Evolutionary conservation across 2,797 vertebrate species (phyloP).

Genomic region (Alfaro cultratus): DNA sequence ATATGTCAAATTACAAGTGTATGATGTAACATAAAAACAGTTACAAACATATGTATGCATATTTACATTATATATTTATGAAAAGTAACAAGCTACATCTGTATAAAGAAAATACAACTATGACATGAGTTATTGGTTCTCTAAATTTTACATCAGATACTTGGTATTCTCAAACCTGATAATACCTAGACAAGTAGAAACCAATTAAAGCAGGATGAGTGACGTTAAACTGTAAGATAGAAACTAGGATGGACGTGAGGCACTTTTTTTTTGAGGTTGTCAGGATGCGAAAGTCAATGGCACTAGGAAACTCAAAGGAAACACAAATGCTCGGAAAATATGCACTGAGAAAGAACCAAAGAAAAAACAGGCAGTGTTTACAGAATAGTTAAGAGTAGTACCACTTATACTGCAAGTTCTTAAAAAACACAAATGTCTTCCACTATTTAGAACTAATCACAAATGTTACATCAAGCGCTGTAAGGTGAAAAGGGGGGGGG

Average conservation of each 20-base stretch:
- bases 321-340: constrained; percentile 71
- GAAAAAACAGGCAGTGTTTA: constrained; percentile 83
- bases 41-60: constrained; percentile 95
- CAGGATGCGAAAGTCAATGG: constrained; percentile 85
- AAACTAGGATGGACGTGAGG: constrained; percentile 91
- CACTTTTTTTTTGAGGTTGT: constrained; percentile 91
- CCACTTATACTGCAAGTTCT: constrained; percentile 85
- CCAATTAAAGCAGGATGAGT: constrained; percentile 84
- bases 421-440: constrained; percentile 83
- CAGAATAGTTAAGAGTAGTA: constrained; percentile 84
- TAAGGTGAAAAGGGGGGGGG: constrained; percentile 60
- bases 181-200: constrained; percentile 83
- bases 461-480: constrained; percentile 85
- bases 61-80: constrained; percentile 96
- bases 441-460: constrained; percentile 84
- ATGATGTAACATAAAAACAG: constrained; percentile 93
- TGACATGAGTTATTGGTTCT: constrained; percentile 90
- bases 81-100: constrained; percentile 91
- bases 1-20: constrained; percentile 93
- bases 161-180: constrained; percentile 84
- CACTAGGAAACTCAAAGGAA: constrained; percentile 75
- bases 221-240: constrained; percentile 86
- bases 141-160: constrained; percentile 91
- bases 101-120: constrained; percentile 91
- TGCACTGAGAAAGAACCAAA: constrained; percentile 76